These are phyloP conservation scores for Acanthurus leucopareius DNA, from an alignment of 2,797 vertebrate species.

Conservation along the genomic window DNA sequence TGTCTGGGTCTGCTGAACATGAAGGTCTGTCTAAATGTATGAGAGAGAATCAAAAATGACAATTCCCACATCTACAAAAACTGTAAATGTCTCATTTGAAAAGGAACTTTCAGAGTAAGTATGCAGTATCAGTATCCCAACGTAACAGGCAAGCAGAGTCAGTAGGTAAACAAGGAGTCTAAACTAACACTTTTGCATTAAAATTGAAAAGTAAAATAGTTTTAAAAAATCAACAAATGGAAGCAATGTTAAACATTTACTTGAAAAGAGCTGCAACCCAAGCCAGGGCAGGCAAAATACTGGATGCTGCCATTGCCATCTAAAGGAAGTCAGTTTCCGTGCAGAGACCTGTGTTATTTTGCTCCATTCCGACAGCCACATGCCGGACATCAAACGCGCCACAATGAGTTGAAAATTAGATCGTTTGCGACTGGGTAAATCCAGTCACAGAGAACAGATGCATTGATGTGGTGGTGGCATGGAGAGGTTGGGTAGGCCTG, in stretches of 20 bases:
- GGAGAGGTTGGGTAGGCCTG: slow-evolving; percentile 27
- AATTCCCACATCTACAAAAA: background rate
- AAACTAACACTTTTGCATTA: background rate
- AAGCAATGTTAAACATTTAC: slow-evolving; percentile 15
- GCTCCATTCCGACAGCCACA: slow-evolving; percentile 31
- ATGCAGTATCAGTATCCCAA: background rate
- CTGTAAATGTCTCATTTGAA: background rate
- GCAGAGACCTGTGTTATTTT: slow-evolving; percentile 45
- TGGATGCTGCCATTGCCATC: slow-evolving; percentile 18
- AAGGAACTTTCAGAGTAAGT: background rate
- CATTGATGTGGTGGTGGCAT: slow-evolving; percentile 64
- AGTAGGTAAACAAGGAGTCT: background rate
- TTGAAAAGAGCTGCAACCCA: background rate
- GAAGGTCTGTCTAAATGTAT: background rate
- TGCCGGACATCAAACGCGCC: slow-evolving; percentile 67
- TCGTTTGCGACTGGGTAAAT: slow-evolving; percentile 57
- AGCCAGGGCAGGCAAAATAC: background rate
- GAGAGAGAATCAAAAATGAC: slow-evolving; percentile 18
- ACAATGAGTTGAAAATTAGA: slow-evolving; percentile 61
- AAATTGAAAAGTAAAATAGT: background rate
- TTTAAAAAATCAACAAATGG: slow-evolving; percentile 8
- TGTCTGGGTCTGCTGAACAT: background rate
- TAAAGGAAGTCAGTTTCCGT: slow-evolving; percentile 29
- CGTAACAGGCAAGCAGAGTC: too few relatives aligned
- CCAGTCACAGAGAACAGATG: slow-evolving; percentile 49